Percentiles rank a stretch among this genome's conserved stretches.
phyloP scores from a whole-genome alignment of 2,888 invertebrate species.

The Odontothrips loti region DNA sequence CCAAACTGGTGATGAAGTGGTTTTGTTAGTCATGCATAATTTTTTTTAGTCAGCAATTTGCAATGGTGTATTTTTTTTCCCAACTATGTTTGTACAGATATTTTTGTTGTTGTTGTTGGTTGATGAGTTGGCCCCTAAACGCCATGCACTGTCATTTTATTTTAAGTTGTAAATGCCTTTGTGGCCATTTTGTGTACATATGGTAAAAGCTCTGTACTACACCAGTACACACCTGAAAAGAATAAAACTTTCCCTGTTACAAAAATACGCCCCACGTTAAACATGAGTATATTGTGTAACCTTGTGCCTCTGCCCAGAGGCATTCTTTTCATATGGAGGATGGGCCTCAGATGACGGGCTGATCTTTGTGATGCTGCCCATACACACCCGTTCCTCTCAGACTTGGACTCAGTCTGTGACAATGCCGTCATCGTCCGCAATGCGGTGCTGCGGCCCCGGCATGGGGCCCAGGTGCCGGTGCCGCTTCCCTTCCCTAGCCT shows the following conservation, averaged over 20 bases:
- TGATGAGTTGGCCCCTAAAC: constrained; percentile 1
- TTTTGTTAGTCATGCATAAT: not conserved
- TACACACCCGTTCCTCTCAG: too few species aligned
- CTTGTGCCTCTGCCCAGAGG: too few species aligned
- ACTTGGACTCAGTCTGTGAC: too few species aligned
- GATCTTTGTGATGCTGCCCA: too few species aligned
- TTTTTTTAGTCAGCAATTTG: not conserved
- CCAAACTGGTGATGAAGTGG: not conserved
- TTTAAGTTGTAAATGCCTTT: not conserved
- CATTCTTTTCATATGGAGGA: too few species aligned
- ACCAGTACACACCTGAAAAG: not conserved
- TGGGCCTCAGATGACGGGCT: too few species aligned
- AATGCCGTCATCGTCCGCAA: too few species aligned
- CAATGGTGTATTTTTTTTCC: not conserved
- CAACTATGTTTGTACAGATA: constrained; percentile 4
- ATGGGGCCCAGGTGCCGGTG: too few species aligned
- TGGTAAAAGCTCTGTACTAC: not conserved
- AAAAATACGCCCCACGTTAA: not conserved
- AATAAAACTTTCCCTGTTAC: not conserved
- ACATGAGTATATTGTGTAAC: too few species aligned
- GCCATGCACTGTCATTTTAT: constrained; percentile 1
- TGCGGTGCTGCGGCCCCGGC: too few species aligned
- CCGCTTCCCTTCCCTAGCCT: too few species aligned
- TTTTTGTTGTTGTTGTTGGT: not conserved
- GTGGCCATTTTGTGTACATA: not conserved